Evolutionary conservation across 2,888 invertebrate species (phyloP).

Genomic region (Villa cingulata): DNA sequence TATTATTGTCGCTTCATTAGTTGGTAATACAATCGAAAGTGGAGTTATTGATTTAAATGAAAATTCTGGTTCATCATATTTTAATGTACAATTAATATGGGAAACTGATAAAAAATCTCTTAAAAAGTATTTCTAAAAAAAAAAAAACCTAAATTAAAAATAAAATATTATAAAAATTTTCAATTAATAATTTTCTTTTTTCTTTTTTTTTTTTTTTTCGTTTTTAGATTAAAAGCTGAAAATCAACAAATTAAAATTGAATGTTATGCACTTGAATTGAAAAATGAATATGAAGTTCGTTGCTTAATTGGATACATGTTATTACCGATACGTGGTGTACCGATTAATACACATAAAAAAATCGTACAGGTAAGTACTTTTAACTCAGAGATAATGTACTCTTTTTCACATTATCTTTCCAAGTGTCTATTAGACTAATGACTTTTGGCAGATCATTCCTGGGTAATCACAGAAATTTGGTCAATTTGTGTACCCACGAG

Average conservation of each 20-base stretch:
- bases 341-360: slow-evolving; percentile 44
- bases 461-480: too few relatives aligned
- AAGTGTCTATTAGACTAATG: too few relatives aligned
- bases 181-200: too few relatives aligned
- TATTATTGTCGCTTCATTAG: slow-evolving; percentile 46
- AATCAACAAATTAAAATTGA: slow-evolving; percentile 63
- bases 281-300: slow-evolving; percentile 32
- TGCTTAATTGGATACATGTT: slow-evolving; percentile 56
- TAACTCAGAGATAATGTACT: too few relatives aligned
- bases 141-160: too few relatives aligned
- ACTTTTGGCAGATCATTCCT: too few relatives aligned
- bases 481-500: too few relatives aligned
- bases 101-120: slow-evolving; percentile 58
- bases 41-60: slow-evolving; percentile 46
- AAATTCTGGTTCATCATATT: slow-evolving; percentile 37
- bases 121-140: slow-evolving; percentile 49
- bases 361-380: slow-evolving; percentile 36
- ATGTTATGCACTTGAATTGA: slow-evolving; percentile 44
- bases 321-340: slow-evolving; percentile 54
- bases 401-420: too few relatives aligned
- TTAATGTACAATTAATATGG: slow-evolving; percentile 65
- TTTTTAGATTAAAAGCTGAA: slow-evolving; percentile 49
- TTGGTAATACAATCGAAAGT: slow-evolving; percentile 54
- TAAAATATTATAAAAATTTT: background rate
- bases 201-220: slow-evolving; percentile 1